Conservation (phyloP, 2,888 invertebrate genomes). For the Chrysopilus asiliformis region DNA sequence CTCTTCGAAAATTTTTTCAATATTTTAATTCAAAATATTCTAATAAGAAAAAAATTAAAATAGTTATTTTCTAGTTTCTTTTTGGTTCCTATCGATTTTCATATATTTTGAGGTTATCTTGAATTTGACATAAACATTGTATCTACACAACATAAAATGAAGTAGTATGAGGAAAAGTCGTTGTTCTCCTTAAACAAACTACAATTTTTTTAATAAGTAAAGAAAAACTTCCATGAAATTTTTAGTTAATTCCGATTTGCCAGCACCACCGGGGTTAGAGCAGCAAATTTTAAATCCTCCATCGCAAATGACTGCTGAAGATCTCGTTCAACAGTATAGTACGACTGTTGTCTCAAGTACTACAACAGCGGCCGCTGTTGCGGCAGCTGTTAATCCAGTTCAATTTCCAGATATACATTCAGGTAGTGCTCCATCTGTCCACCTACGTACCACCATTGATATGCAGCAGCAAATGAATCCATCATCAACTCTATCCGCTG, state of each 20-base stretch:
- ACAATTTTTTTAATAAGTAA: not conserved
- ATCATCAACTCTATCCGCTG: constrained; percentile 44
- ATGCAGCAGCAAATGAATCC: constrained; percentile 41
- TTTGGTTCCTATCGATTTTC: too few species aligned
- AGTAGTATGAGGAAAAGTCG: not conserved
- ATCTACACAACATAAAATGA: not conserved
- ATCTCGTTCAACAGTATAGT: constrained; percentile 25
- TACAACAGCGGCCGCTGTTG: constrained; percentile 22
- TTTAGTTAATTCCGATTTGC: constrained; percentile 22
- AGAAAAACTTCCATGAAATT: not conserved
- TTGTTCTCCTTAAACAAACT: too few species aligned
- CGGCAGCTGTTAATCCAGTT: constrained; percentile 20
- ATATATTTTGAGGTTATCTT: too few species aligned
- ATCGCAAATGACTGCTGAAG: constrained; percentile 25
- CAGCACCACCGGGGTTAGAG: constrained; percentile 38
- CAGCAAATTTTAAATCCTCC: constrained; percentile 28
- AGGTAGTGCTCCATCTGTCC: constrained; percentile 26
- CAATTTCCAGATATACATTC: constrained; percentile 31
- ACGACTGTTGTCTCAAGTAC: constrained; percentile 25
- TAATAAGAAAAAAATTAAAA: too few species aligned
- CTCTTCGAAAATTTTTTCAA: too few species aligned
- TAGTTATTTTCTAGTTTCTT: too few species aligned
- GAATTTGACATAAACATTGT: too few species aligned
- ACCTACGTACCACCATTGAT: constrained; percentile 18
- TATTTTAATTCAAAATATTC: too few species aligned